Percentiles rank a stretch among this genome's conserved stretches.
These are phyloP conservation scores for Phoebastria nigripes DNA, from an alignment of 2,797 vertebrate genomes.

Conservation along the genomic window DNA sequence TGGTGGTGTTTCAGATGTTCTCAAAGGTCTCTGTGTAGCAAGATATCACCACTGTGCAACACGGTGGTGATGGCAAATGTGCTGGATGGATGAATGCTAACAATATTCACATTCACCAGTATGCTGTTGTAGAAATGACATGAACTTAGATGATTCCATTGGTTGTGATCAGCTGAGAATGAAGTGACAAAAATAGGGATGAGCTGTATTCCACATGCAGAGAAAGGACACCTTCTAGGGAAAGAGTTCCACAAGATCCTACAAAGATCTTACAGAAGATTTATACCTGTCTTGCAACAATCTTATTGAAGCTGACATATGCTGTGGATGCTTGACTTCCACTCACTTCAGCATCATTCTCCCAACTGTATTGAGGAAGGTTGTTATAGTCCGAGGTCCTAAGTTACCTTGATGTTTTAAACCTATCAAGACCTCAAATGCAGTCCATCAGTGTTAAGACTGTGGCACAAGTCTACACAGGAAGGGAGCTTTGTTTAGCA, in stretches of 20 bases:
- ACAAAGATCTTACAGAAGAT: neutral
- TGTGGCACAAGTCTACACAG: neutral
- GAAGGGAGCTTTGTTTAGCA: neutral
- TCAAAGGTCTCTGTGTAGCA: neutral
- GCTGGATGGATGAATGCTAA: neutral
- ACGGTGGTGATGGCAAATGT: neutral
- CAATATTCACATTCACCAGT: neutral
- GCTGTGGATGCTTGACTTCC: neutral
- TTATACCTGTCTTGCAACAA: neutral
- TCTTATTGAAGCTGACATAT: neutral
- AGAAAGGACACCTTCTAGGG: neutral
- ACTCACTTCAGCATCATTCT: neutral
- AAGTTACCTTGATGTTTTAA: neutral
- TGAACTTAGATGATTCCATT: neutral
- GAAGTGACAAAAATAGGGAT: neutral
- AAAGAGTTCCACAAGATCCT: neutral
- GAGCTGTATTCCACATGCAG: accelerated
- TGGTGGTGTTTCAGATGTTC: neutral
- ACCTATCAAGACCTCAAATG: neutral
- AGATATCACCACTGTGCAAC: neutral
- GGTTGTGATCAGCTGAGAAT: neutral
- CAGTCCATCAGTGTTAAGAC: neutral
- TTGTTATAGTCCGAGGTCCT: neutral
- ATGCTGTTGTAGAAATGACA: neutral
- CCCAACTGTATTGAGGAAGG: neutral